A percentile compares a stretch with the other conserved stretches of the same genome.
phyloP scores from a whole-genome alignment of 2,113 vertebrate species.

The Leiothrix lutea region DNA sequence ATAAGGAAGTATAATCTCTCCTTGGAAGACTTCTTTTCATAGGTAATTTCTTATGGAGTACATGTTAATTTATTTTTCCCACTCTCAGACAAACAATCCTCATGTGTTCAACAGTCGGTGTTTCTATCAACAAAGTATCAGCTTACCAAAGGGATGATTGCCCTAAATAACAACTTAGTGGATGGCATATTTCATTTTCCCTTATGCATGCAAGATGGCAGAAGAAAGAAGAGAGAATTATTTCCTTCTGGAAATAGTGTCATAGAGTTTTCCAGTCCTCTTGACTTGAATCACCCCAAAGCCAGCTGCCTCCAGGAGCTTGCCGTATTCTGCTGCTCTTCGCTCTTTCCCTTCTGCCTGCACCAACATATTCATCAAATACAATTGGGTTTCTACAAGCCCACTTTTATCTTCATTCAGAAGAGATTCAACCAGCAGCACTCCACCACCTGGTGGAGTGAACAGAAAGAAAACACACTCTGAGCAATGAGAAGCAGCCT shows the following conservation, averaged over 20 bases:
- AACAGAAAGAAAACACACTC: not conserved
- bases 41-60: not conserved
- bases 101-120: not conserved
- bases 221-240: not conserved
- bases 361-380: conserved; percentile 86
- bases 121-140: not conserved
- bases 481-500: not conserved
- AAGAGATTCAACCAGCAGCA: conserved; percentile 81
- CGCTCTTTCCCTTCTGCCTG: conserved; percentile 87
- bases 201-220: not conserved
- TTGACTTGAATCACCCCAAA: conserved; percentile 70
- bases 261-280: conserved; percentile 79
- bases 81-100: not conserved
- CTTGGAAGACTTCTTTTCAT: not conserved
- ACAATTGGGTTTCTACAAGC: conserved; percentile 78
- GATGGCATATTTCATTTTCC: not conserved
- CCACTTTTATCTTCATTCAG: conserved; percentile 81
- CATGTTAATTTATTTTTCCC: not conserved
- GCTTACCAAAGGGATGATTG: not conserved
- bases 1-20: not conserved
- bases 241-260: conserved; percentile 78
- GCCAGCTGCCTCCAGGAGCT: conserved; percentile 77
- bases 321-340: conserved; percentile 71
- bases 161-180: not conserved
- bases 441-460: conserved; percentile 74